Base-by-base conservation (phyloP, 2,797 vertebrate species). In the Catharus ustulatus region DNA sequence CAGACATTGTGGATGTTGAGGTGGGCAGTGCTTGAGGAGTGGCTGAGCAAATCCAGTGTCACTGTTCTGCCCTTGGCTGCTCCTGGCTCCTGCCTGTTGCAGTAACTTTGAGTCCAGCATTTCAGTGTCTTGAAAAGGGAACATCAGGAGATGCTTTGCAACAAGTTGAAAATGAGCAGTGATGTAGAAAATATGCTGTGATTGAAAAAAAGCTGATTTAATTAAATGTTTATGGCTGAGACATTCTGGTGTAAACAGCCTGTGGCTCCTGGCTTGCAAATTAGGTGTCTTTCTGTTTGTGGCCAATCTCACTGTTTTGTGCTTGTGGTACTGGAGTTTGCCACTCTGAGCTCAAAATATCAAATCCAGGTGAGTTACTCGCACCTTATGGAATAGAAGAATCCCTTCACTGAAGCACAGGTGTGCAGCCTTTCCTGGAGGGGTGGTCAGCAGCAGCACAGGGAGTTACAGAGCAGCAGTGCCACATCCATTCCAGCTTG, bases 211-310 rank as follows among this genome's bases (percentile, higher is more conserved):
- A 48, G n/a, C 71, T 80, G 57, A 89, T 87, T 93, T 96, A 93
- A 95, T 96, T 91, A 95, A 95, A 76, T 2, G 3, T 89, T 95
- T 90, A 40, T 76, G 64, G n/a, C 81, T 90, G 74, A 91, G 86
- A 84, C 5, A 14, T 46, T 85, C 42, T 74, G 84, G 46, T 92
- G 72, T 95, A 95, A 95, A 90, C 72, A 95, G 85, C 88, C 86
- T 46, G 66, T 89, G 87, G 86, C 94, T 96, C 17, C 83, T 82
- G 63, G 24, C 27, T 76, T 89, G 86, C 68, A 90, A 90, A 95
- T 91, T 19, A 90, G 34, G 27, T 89, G 27, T 71, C 68, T 77
- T 42, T 89, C 21, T 45, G 54, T 79, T 51, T 80, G 38, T 85
- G 73, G 57, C 66, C 75, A 54, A 58, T 78, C 58, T 71, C 10